Conservation (phyloP, 2,888 invertebrate genomes). For the Tortrix viridana region DNA sequence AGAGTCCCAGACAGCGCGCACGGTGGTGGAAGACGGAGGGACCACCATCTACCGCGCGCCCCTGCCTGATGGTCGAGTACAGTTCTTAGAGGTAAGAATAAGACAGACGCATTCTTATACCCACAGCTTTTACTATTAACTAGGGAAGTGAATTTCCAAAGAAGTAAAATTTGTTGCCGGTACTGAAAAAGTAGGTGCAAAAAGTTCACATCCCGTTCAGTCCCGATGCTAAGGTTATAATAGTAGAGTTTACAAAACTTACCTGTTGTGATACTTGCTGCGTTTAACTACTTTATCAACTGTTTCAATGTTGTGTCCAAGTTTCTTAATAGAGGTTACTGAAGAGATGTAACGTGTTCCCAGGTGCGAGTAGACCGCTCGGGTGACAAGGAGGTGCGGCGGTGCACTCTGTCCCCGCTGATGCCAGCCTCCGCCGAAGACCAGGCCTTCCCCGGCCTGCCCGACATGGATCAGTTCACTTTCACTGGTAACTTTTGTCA, state of each 20-base stretch:
- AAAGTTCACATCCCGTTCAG: no score
- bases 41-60: constrained; percentile 58
- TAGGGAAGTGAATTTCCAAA: no score
- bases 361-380: constrained; percentile 62
- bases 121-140: not conserved
- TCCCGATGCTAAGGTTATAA: no score
- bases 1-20: constrained; percentile 58
- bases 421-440: constrained; percentile 47
- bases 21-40: constrained; percentile 64
- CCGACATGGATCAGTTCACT: constrained; percentile 57
- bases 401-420: constrained; percentile 53
- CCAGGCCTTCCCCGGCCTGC: constrained; percentile 60
- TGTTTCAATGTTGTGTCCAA: no score
- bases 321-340: not conserved
- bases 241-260: no score
- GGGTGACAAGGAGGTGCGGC: constrained; percentile 50
- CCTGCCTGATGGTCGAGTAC: constrained; percentile 52
- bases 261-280: no score
- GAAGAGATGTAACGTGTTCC: not conserved
- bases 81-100: constrained; percentile 53
- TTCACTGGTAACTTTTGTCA: constrained; percentile 68
- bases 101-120: not conserved
- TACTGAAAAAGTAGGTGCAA: no score
- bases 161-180: no score
- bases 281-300: no score